Percentiles rank a stretch among this genome's conserved stretches.
These are phyloP conservation scores for Zoanthus sansibaricus DNA, from an alignment of 92 coral and sea anemone genomes.

Conservation along the genomic window DNA sequence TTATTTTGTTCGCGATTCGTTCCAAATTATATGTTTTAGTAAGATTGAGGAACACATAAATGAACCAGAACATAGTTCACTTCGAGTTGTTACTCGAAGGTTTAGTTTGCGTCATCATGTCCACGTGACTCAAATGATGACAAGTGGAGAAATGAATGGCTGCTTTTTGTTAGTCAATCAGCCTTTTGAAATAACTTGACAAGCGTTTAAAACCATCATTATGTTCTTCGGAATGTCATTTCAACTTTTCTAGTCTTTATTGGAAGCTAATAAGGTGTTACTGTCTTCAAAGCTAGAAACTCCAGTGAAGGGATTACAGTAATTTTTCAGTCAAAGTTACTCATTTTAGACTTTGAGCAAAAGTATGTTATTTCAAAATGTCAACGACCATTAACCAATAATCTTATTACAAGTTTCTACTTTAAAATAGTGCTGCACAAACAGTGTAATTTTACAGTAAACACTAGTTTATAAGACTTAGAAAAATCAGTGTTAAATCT, in stretches of 20 bases:
- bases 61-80: too few species aligned
- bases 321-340: too few species aligned
- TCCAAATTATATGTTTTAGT: too few species aligned
- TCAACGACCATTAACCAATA: too few species aligned
- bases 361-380: too few species aligned
- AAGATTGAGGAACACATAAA: too few species aligned
- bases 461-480: background rate
- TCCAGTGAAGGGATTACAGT: too few species aligned
- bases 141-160: background rate
- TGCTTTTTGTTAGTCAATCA: background rate
- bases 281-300: background rate
- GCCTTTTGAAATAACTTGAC: background rate
- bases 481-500: background rate
- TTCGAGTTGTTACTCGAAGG: background rate
- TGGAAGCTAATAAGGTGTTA: too few species aligned
- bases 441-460: background rate
- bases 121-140: background rate
- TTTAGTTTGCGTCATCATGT: background rate
- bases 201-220: background rate
- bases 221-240: background rate
- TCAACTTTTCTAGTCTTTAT: background rate
- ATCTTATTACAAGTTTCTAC: too few species aligned
- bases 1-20: too few species aligned
- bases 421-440: too few species aligned
- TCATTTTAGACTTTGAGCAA: too few species aligned